phyloP scores from a whole-genome alignment of 2,797 vertebrate species.

The Megaceryle alcyon region DNA sequence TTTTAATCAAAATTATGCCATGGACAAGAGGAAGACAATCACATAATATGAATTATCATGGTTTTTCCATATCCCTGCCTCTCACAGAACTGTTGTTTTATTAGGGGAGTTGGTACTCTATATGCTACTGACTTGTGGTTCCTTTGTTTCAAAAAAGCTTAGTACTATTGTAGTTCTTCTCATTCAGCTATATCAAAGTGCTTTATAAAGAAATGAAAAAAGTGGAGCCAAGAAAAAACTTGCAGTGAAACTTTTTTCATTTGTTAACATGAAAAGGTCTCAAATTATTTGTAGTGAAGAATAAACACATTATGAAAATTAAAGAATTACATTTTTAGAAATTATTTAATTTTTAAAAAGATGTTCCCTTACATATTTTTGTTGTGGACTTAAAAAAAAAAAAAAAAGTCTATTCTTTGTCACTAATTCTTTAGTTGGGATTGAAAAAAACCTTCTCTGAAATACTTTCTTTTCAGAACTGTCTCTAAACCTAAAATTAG shows the following conservation, averaged over 20 bases:
- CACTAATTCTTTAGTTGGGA: neutral
- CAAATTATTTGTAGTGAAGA: neutral
- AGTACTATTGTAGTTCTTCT: neutral
- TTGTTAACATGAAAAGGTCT: neutral
- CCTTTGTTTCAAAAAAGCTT: conserved; percentile 28
- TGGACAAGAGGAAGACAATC: conserved; percentile 18
- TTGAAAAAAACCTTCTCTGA: neutral
- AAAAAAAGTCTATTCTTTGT: neutral
- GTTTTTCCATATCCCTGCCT: neutral
- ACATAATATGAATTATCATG: conserved; percentile 3
- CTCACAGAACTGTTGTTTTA: neutral
- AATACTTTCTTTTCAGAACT: neutral
- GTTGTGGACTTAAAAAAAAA: neutral
- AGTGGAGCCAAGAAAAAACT: neutral
- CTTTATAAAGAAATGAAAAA: neutral
- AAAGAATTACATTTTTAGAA: neutral
- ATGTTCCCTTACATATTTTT: neutral
- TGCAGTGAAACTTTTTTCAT: neutral
- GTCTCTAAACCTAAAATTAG: neutral
- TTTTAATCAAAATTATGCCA: conserved; percentile 57
- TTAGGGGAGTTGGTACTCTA: neutral
- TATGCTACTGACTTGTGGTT: neutral
- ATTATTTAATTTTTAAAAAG: rapidly evolving
- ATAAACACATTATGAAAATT: neutral
- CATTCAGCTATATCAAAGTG: neutral